Evolutionary conservation across 2,113 vertebrate species (phyloP), one percentile per base, ranked within the genome.

Genomic region (Notiomystis cincta): DNA sequence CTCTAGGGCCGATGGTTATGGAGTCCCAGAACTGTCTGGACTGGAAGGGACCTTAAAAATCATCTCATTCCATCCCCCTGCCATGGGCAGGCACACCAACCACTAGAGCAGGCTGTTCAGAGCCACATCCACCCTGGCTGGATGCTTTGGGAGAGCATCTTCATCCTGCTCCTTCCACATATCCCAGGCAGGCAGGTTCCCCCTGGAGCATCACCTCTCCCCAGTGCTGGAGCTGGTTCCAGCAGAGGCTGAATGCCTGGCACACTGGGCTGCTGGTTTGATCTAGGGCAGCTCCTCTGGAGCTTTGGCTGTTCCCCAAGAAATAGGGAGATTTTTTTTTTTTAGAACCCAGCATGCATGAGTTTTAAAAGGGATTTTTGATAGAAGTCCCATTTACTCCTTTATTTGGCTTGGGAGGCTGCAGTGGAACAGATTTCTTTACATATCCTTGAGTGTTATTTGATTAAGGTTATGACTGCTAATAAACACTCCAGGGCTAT

Each of bases 331-430:
- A 76, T 27, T 2, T 76, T 86, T 89, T 8, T 66, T 54, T 65
- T 87, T 56, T 33, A 87, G 94, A 94, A 54, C 78, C 76, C 89
- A 73, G 79, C 35, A 0, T 47, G 86, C 72, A 21, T 35, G 58
- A 73, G 87, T 93, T 91, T 91, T 92, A 81, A 95, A 93, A 90
- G 82, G 42, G 89, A 71, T 94, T 95, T 94, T 96, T 92, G 94
- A 97, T 88, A 97, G 97, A 93, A 89, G 89, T 96, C 91, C 89
- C 87, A 92, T 96, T 96, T 96, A 96, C 87, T 95, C 86, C 95
- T 97, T 96, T 97, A 93, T 97, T 97, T 97, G 97, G 96, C 94
- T 96, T 97, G 95, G 89, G 95, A 97, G 80, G 73, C 91, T 77
- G 82, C 89, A 73, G 90, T 91, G 81, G 93, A 87, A 92, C 82